Base-by-base conservation (phyloP, 2,888 invertebrate genomes). In the Cantharis rustica region DNA sequence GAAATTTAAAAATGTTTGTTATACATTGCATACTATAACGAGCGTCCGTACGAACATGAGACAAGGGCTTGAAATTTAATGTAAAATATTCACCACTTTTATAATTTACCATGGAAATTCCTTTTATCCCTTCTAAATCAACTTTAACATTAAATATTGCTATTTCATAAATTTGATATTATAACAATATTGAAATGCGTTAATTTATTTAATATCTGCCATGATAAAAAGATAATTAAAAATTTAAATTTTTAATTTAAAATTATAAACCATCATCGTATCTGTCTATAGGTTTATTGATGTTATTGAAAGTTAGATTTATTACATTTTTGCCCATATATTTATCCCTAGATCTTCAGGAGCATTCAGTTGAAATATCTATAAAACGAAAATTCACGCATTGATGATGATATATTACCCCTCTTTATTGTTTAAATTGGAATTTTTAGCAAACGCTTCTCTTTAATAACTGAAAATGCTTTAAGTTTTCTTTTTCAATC, bases 1-100 rank as follows among this genome's bases (percentile, higher is more conserved):
- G 16, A 72, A 72, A 68, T 66, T 68, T 47, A 68, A 72, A 72
- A 72, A 47, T n/a, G 66, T 72, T 72, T 31, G 66, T 20, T 47
- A 72, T 66, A 72, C 10, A 20, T 68, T 72, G 61, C 31, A 68
- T 47, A 20, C 16, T 68, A 66, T 31, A 72, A 66, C 47, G 23
- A 47, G 16, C 23, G 47, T 72, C 16, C 61, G 68, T 66, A n/a
- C 9, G 31, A 72, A 47, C 17, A 64, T 47, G 66, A 72, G 64
- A 66, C 20, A 66, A 61, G 47, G 13, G 5, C n/a, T 1, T 47
- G 68, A 23, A 66, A 31, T 31, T 17, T 20, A 61, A 31, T 47
- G 66, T 72, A 72, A 72, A 72, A 72, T 72, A 72, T 72, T 72
- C 72, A 72, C 61, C 15, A 72, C 20, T 68, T 20, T 72, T 68